These are phyloP conservation scores for Pogonophryne albipinna DNA, from an alignment of 2,797 vertebrate genomes.

Conservation along the genomic window DNA sequence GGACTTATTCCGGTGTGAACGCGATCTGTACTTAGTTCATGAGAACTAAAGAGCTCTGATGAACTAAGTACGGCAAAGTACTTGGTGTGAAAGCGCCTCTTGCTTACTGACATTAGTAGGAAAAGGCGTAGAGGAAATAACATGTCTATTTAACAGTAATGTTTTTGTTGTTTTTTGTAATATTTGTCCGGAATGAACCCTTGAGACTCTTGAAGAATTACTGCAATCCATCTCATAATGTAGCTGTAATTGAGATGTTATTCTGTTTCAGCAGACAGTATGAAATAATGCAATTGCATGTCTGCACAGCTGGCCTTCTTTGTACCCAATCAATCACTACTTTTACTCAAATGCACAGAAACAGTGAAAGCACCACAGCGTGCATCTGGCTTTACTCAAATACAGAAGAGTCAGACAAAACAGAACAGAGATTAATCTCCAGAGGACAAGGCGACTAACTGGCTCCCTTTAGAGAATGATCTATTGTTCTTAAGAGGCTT, in stretches of 20 bases:
- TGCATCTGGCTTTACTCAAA: background rate
- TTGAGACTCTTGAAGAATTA: background rate
- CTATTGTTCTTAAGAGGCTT: background rate
- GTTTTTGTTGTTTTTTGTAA: background rate
- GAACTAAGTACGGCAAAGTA: no score
- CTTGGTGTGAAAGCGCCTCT: no score
- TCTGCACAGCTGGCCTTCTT: slow-evolving; percentile 1
- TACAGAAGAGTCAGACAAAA: background rate
- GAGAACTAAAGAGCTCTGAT: no score
- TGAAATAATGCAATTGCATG: slow-evolving; percentile 6
- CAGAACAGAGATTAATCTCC: background rate
- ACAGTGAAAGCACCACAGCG: background rate
- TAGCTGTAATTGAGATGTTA: slow-evolving; percentile 1
- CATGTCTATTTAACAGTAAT: background rate
- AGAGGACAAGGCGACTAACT: background rate
- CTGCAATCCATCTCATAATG: background rate
- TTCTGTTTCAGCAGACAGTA: slow-evolving; percentile 4
- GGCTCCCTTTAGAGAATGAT: background rate
- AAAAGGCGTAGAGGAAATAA: background rate
- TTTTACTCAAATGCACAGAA: background rate
- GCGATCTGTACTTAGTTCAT: no score
- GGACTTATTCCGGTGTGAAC: no score
- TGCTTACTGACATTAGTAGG: background rate
- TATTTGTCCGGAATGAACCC: background rate
- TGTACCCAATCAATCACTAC: background rate